Evolutionary conservation across 1,140 invertebrate genomes (phyloP).

Genomic region (Dysdera silvatica): DNA sequence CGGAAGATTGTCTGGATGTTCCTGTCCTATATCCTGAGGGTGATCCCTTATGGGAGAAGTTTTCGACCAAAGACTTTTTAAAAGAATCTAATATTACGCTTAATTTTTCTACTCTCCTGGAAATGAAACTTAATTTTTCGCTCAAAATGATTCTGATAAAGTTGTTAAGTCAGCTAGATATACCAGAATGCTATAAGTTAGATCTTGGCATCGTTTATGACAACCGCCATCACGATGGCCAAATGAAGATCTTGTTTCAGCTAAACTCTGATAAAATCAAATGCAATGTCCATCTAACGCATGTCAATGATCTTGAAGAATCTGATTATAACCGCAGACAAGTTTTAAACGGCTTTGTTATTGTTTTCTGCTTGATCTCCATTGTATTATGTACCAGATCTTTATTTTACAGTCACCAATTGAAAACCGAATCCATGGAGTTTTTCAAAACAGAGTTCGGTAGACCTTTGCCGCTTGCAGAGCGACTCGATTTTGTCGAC

Average conservation of each 20-base stretch:
- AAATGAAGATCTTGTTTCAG: slow-evolving; percentile 73
- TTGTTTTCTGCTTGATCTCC: slow-evolving; percentile 73
- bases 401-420: slow-evolving; percentile 72
- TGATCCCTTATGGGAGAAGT: slow-evolving; percentile 37
- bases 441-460: slow-evolving; percentile 68
- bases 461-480: slow-evolving; percentile 63
- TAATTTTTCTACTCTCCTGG: slow-evolving; percentile 66
- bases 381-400: slow-evolving; percentile 78
- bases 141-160: slow-evolving; percentile 83
- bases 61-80: slow-evolving; percentile 56
- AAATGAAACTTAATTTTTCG: slow-evolving; percentile 59
- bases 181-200: slow-evolving; percentile 81
- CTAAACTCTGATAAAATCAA: slow-evolving; percentile 42
- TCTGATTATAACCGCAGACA: slow-evolving; percentile 20
- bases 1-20: slow-evolving; percentile 43
- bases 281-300: background rate
- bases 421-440: slow-evolving; percentile 64
- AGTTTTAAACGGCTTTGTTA: slow-evolving; percentile 77
- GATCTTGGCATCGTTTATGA: slow-evolving; percentile 53
- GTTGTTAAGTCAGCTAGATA: slow-evolving; percentile 67
- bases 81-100: slow-evolving; percentile 54
- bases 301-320: background rate
- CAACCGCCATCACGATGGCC: slow-evolving; percentile 45
- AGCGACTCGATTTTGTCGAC: slow-evolving; percentile 86
- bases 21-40: slow-evolving; percentile 22